Conservation (phyloP, 2,888 invertebrate genomes). For the Acrobasis repandana region DNA sequence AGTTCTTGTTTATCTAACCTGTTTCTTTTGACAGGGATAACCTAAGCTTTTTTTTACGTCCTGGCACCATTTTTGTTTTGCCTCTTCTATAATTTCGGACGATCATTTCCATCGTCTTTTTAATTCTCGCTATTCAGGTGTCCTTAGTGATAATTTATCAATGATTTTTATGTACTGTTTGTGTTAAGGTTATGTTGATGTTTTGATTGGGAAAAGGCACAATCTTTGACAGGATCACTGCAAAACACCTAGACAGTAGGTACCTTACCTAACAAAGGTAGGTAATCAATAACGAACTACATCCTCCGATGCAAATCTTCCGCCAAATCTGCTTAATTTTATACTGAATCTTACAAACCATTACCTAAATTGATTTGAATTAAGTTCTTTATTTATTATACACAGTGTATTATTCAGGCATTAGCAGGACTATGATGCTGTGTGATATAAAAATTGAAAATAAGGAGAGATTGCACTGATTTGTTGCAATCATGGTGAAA, state of each 20-base stretch:
- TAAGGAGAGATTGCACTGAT: too few relatives aligned
- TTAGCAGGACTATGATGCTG: too few relatives aligned
- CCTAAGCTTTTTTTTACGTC: conserved; percentile 62
- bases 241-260: conserved; percentile 11
- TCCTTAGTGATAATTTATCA: neutral
- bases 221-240: conserved; percentile 34
- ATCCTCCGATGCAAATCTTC: neutral
- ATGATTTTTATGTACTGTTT: neutral
- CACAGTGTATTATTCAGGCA: too few relatives aligned
- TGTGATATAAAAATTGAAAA: too few relatives aligned
- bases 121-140: neutral
- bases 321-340: neutral
- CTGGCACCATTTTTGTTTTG: conserved; percentile 78
- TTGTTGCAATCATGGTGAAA: too few relatives aligned
- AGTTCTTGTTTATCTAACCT: conserved; percentile 58
- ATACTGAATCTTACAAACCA: too few relatives aligned
- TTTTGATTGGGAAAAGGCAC: conserved; percentile 66
- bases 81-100: conserved; percentile 51
- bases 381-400: too few relatives aligned
- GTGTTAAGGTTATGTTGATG: conserved; percentile 80
- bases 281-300: conserved; percentile 1
- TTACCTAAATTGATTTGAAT: too few relatives aligned
- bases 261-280: neutral
- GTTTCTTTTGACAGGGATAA: conserved; percentile 73
- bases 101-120: conserved; percentile 29